Conservation (phyloP, 2,888 invertebrate species). For the Leptopilina syphax region DNA sequence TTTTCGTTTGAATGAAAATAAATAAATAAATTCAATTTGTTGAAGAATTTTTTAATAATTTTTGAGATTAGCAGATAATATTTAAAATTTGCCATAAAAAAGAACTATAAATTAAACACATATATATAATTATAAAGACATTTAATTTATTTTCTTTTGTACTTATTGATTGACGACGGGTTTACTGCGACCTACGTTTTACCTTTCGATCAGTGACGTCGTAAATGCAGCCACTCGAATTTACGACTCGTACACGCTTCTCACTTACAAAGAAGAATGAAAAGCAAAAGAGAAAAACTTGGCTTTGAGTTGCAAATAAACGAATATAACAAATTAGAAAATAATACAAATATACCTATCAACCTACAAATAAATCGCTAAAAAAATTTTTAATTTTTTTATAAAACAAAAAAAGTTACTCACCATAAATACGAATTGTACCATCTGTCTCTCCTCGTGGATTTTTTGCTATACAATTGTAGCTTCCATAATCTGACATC, state of each 20-base stretch:
- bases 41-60: too few relatives aligned
- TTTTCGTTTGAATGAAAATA: too few relatives aligned
- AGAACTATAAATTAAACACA: too few relatives aligned
- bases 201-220: slow-evolving; percentile 49
- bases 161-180: slow-evolving; percentile 5
- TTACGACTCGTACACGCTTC: slow-evolving; percentile 47
- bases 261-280: slow-evolving; percentile 4
- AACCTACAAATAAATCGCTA: not conserved
- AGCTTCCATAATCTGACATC: slow-evolving; percentile 89
- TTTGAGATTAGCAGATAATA: too few relatives aligned
- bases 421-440: slow-evolving; percentile 92
- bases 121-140: not conserved
- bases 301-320: not conserved
- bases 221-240: slow-evolving; percentile 42
- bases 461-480: slow-evolving; percentile 93
- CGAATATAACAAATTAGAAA: not conserved
- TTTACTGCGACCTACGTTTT: slow-evolving; percentile 33
- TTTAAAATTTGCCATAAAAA: too few relatives aligned
- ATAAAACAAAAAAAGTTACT: slow-evolving; percentile 77
- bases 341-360: not conserved
- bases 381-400: not conserved
- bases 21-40: too few relatives aligned
- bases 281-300: not conserved
- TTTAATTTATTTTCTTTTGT: slow-evolving; percentile 2
- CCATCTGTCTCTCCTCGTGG: slow-evolving; percentile 94